Percentiles rank a stretch among this genome's conserved stretches.
phyloP scores from a whole-genome alignment of 2,113 vertebrate genomes.

The Gallinago jamesoni region DNA sequence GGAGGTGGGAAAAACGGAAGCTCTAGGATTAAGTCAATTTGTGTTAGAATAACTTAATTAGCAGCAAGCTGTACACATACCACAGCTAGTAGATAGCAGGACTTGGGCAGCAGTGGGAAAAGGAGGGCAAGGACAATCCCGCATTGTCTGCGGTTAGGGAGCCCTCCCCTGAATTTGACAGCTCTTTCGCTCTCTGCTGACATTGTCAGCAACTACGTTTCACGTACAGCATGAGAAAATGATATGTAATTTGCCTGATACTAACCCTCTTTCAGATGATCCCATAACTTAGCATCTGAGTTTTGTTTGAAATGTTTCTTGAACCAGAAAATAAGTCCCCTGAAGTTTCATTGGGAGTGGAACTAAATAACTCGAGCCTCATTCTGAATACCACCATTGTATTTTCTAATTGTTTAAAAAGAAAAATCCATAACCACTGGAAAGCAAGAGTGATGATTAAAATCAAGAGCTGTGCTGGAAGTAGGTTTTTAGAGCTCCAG shows the following conservation, averaged over 20 bases:
- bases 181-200: neutral
- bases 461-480: conserved; percentile 54
- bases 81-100: neutral
- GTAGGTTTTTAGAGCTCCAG: conserved; percentile 50
- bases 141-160: neutral
- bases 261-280: conserved; percentile 10
- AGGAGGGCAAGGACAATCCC: neutral
- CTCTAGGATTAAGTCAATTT: conserved; percentile 67
- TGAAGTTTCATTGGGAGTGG: neutral
- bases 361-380: neutral
- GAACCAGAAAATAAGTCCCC: neutral
- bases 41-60: conserved; percentile 70
- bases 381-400: conserved; percentile 7
- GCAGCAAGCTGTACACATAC: neutral
- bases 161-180: neutral
- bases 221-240: neutral
- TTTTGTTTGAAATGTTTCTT: conserved; percentile 4
- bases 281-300: neutral
- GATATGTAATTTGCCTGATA: neutral
- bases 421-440: neutral
- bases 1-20: conserved; percentile 68
- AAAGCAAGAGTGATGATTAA: conserved; percentile 48
- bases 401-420: conserved; percentile 54
- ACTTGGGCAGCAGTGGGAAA: conserved; percentile 27
- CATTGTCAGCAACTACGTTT: neutral